Base-by-base conservation (phyloP, 1,140 invertebrate genomes). In the Whitmania pigra region DNA sequence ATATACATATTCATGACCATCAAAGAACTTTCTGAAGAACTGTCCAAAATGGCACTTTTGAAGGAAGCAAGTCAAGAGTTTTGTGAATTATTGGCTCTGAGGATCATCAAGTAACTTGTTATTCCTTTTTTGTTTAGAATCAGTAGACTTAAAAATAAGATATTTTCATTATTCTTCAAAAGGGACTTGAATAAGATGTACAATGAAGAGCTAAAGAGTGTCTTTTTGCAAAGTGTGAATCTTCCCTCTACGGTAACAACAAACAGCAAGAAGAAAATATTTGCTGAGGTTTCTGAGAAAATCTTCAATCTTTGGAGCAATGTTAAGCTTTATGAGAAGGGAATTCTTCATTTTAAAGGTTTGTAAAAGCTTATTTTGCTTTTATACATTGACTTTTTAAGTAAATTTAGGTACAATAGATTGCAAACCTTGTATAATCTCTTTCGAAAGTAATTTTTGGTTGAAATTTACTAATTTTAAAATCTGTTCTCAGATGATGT, bases 251-350 rank as follows among this genome's bases (percentile, higher is more conserved):
- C 55, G 22, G 81, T 88, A 75, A 84, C 89, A 60, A 76, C 73
- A 15, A 13, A 22, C 9, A 63, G 57, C 57, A 76, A 79, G 53
- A 83, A 81, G 74, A 89, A 91, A 80, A 89, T 87, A 0, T 89
- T 90, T 77, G 86, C 86, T 27, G 88, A 90, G 60, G 79, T 91
- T 36, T 89, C 92, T 82, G 90, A 94, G 73, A 89, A 89, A 78
- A 81, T 94, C 0, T 90, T 90, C 78, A 84, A 87, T 25, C 79
- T 92, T 17, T 83, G 85, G 77, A 78, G 86, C 67, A 91, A 93
- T 78, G 87, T 92, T 43, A 86, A 87, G 74, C 82, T 93, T 25
- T 94, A 91, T 83, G 89, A 93, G 72, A 94, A 92, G 81, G 91
- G 90, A 7, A 82, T 93, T 0, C 92, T 91, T 79, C 80, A 84